These are phyloP conservation scores for Synergus laeviventris DNA, from an alignment of 2,888 invertebrate species.

Conservation along the genomic window DNA sequence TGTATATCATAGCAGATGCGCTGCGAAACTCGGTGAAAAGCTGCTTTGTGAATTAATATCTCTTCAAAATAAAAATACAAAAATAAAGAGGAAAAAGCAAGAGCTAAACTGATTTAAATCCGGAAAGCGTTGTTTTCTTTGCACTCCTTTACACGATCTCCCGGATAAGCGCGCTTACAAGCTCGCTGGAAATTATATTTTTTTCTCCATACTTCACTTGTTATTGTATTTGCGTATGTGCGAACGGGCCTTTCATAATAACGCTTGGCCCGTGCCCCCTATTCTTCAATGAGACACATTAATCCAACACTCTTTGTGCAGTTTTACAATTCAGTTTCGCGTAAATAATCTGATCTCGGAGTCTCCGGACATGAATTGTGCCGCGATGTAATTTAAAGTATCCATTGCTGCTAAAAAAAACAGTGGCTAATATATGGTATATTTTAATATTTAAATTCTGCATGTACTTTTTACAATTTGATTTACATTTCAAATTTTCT, in stretches of 20 bases:
- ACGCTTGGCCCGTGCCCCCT: slow-evolving; percentile 12
- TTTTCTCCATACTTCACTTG: slow-evolving; percentile 25
- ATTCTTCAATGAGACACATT: slow-evolving; percentile 36
- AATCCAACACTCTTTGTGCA: slow-evolving; percentile 38
- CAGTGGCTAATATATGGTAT: slow-evolving; percentile 1
- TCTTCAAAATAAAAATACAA: slow-evolving; percentile 36
- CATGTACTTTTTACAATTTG: not conserved
- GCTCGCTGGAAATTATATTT: slow-evolving; percentile 50
- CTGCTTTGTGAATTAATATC: slow-evolving; percentile 45
- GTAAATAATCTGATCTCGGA: slow-evolving; percentile 51
- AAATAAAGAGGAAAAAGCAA: slow-evolving; percentile 33
- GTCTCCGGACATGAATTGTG: slow-evolving; percentile 37
- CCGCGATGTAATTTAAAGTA: not conserved
- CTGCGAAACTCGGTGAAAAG: slow-evolving; percentile 40
- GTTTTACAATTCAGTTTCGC: slow-evolving; percentile 39
- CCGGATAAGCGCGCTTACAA: slow-evolving; percentile 42
- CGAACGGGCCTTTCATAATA: slow-evolving; percentile 23
- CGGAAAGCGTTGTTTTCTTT: slow-evolving; percentile 46
- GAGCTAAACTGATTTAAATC: slow-evolving; percentile 41
- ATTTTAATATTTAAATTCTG: slow-evolving; percentile 17
- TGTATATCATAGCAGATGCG: slow-evolving; percentile 31
- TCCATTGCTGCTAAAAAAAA: slow-evolving; percentile 11
- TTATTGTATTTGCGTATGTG: slow-evolving; percentile 34
- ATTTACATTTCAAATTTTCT: no score
- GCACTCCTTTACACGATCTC: slow-evolving; percentile 47